Percentiles rank a stretch among this genome's conserved stretches.
Evolutionary conservation across 2,113 vertebrate genomes (phyloP).

Genomic region (Xiphias gladius): DNA sequence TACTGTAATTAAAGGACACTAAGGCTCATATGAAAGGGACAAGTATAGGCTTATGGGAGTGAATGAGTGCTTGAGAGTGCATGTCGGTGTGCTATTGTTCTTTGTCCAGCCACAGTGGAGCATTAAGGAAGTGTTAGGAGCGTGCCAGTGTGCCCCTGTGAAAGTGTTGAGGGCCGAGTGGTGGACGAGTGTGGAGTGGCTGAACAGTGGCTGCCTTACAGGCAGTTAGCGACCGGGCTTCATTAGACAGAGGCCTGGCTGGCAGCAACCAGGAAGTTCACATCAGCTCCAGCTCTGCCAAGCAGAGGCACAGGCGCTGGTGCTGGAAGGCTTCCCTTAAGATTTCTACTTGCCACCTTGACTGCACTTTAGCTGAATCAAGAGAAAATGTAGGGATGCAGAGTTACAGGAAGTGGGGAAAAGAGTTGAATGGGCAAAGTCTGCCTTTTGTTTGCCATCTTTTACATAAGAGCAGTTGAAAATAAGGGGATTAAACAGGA

Average conservation of each 20-base stretch:
- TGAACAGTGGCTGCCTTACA: slow-evolving; percentile 80
- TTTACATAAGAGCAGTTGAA: slow-evolving; percentile 76
- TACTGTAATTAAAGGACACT: slow-evolving; percentile 22
- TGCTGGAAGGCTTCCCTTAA: slow-evolving; percentile 68
- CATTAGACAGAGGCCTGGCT: slow-evolving; percentile 75
- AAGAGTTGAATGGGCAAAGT: slow-evolving; percentile 74
- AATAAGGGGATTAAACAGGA: slow-evolving; percentile 81
- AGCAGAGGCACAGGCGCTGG: slow-evolving; percentile 57
- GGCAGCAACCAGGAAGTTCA: slow-evolving; percentile 75
- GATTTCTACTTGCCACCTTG: slow-evolving; percentile 39
- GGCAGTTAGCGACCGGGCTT: slow-evolving; percentile 73
- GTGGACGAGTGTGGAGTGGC: slow-evolving; percentile 73
- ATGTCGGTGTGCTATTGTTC: slow-evolving; percentile 76
- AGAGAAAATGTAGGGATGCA: slow-evolving; percentile 53
- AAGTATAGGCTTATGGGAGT: slow-evolving; percentile 62
- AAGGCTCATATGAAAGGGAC: slow-evolving; percentile 53
- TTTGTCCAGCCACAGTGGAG: slow-evolving; percentile 80
- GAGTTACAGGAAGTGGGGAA: slow-evolving; percentile 71
- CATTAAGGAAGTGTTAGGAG: slow-evolving; percentile 83
- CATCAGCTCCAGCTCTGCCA: slow-evolving; percentile 72
- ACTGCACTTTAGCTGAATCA: slow-evolving; percentile 50
- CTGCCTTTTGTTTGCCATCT: slow-evolving; percentile 81
- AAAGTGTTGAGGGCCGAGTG: slow-evolving; percentile 77
- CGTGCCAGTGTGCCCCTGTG: slow-evolving; percentile 79
- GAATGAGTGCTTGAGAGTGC: slow-evolving; percentile 65